Percentiles rank a stretch among this genome's conserved stretches.
Evolutionary conservation across 2,888 invertebrate species (phyloP).

Genomic region (Coelinius sp.): DNA sequence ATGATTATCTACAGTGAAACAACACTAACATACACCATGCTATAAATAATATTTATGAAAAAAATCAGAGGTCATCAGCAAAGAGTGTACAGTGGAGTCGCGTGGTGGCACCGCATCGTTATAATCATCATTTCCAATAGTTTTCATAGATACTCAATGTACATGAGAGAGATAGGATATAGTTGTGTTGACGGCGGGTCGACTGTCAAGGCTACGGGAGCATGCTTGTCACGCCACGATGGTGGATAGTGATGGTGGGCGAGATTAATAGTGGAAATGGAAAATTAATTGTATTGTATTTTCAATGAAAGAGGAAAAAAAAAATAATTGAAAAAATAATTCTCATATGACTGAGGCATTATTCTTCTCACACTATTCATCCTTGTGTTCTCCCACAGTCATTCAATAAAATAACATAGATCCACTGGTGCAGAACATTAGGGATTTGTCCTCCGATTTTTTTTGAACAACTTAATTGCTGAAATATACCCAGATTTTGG

Average conservation of each 20-base stretch:
- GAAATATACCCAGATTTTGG: neutral
- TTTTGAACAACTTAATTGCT: neutral
- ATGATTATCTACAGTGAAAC: no score
- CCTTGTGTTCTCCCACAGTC: neutral
- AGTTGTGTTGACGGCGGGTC: conserved; percentile 52
- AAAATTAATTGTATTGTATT: conserved; percentile 15
- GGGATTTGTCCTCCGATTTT: no score
- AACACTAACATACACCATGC: neutral
- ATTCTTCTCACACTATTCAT: neutral
- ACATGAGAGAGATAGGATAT: conserved; percentile 18
- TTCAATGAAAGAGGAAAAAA: neutral
- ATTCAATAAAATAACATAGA: neutral
- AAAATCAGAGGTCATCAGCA: neutral
- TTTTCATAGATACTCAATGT: neutral
- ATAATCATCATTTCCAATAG: conserved; percentile 4
- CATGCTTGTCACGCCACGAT: conserved; percentile 59
- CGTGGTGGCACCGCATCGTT: conserved; percentile 7
- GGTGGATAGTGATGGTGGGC: conserved; percentile 33
- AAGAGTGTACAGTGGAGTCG: conserved; percentile 5
- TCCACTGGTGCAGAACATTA: neutral
- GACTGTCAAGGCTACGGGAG: conserved; percentile 65
- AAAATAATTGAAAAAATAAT: neutral
- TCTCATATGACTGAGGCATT: neutral
- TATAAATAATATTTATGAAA: neutral
- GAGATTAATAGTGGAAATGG: conserved; percentile 21